Percentiles rank a stretch among this genome's conserved stretches.
These are phyloP conservation scores for Bergia puertoricense DNA, from an alignment of 92 coral and sea anemone genomes.

Conservation along the genomic window DNA sequence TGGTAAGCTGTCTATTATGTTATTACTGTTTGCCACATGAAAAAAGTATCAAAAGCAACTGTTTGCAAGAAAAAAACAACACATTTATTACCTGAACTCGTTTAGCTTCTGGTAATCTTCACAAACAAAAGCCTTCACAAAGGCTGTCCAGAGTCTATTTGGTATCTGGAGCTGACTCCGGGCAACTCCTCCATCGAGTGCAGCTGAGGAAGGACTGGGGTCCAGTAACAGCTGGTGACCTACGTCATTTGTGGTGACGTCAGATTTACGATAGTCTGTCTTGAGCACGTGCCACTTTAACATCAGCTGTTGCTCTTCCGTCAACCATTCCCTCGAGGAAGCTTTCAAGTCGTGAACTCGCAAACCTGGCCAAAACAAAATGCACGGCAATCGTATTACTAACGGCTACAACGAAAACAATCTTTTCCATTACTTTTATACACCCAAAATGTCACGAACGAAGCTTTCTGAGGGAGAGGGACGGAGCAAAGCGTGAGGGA, in stretches of 20 bases:
- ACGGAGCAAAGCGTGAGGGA: no score
- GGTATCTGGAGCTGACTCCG: constrained; percentile 26
- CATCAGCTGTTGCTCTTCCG: constrained; percentile 58
- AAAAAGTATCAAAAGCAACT: neutral
- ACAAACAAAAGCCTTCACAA: constrained; percentile 24
- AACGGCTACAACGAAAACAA: neutral
- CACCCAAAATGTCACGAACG: no score
- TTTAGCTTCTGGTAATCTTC: constrained; percentile 31
- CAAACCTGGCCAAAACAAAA: constrained; percentile 18
- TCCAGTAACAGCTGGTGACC: neutral
- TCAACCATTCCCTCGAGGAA: constrained; percentile 51
- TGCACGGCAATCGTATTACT: neutral
- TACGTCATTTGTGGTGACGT: neutral
- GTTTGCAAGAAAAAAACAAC: neutral
- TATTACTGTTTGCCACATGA: neutral
- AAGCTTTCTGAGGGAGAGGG: neutral
- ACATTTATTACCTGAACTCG: neutral
- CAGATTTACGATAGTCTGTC: constrained; percentile 11
- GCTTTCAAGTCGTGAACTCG: constrained; percentile 64
- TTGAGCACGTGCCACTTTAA: constrained; percentile 62
- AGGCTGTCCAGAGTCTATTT: constrained; percentile 35
- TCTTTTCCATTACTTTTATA: no score
- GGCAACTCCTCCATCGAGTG: constrained; percentile 27
- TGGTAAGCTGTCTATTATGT: neutral
- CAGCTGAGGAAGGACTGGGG: neutral